Percentiles rank a stretch among this genome's conserved stretches.
Evolutionary conservation across 2,797 vertebrate genomes (phyloP).

Genomic region (Poeciliopsis gracilis): DNA sequence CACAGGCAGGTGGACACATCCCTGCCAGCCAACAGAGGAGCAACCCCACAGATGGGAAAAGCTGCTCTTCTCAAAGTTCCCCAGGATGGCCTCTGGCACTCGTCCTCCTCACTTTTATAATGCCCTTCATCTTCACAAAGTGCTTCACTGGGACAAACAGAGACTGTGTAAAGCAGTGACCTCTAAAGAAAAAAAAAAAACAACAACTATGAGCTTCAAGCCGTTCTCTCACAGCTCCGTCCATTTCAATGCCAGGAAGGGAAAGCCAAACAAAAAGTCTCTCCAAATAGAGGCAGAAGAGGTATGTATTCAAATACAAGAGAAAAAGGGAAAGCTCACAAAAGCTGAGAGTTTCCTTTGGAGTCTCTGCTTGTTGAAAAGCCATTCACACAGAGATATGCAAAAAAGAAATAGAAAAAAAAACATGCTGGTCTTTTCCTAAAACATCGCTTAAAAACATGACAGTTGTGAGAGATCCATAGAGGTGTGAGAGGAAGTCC

Average conservation of each 20-base stretch:
- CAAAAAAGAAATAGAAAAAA: conserved; percentile 13
- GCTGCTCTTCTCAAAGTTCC: conserved; percentile 49
- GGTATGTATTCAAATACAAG: conserved; percentile 68
- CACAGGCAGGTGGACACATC: conserved; percentile 61
- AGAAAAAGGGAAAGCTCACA: conserved; percentile 48
- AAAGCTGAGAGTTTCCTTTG: conserved; percentile 37
- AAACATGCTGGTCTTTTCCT: conserved; percentile 55
- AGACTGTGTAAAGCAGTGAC: conserved; percentile 54
- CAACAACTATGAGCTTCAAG: conserved; percentile 38
- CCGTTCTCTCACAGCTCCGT: conserved; percentile 54
- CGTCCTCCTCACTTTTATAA: conserved; percentile 48
- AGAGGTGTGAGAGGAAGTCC: conserved; percentile 7
- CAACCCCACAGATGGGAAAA: conserved; percentile 77
- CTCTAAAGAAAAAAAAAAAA: conserved; percentile 33
- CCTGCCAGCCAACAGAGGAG: conserved; percentile 56
- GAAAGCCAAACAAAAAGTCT: conserved; percentile 57
- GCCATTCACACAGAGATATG: conserved; percentile 45
- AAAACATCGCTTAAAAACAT: conserved; percentile 26
- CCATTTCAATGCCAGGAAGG: conserved; percentile 48
- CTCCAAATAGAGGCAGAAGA: conserved; percentile 48
- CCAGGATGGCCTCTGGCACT: conserved; percentile 54
- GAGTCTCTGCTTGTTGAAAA: conserved; percentile 37
- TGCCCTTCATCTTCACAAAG: conserved; percentile 49
- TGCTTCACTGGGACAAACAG: conserved; percentile 56
- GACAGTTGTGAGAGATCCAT: conserved; percentile 19